Base-by-base conservation (phyloP, 1,140 invertebrate species). In the Homarus americanus region DNA sequence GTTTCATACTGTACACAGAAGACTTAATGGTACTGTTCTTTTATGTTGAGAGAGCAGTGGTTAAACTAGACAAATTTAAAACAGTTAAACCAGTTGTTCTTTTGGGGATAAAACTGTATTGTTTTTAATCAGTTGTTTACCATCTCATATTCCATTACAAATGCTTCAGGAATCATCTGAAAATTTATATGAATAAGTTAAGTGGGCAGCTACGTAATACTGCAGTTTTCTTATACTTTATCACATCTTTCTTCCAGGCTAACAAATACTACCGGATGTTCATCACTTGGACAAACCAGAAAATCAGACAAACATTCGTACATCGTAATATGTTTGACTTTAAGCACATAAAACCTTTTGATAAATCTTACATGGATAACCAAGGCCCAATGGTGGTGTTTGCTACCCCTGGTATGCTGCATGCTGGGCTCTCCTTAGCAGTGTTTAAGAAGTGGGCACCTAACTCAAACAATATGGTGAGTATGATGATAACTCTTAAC, bases 241-340 rank as follows among this genome's bases (percentile, higher is more conserved):
- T n/a, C n/a, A n/a, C n/a, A n/a, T n/a, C n/a, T n/a, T 76, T 58
- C 87, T 91, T 91, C 9, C 93, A 95, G 95, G 99, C 99, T 0
- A 99, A 99, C 93, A 99, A 99, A 94, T 99, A 99, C 94, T 99
- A 99, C 94, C 99, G 99, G 95, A 98, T 99, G 97, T 99, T 99
- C 93, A 99, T 99, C 63, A 99, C 99, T 17, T 99, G 99, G 99
- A 99, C 99, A 0, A 99, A 99, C 95, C 98, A 99, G 93, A 99
- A 99, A 94, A 99, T 99, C 58, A 97, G 99, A 88, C 98, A 99
- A 94, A 99, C 99, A 1, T 99, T 99, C 95, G 99, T 99, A 0
- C 98, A 99, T 93, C 96, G 99, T 93, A 99, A 99, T 94, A 99
- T 99, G 99, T 99, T 99, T 95, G 99, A 99, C 94, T 99, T 99